These are phyloP conservation scores for Oreochromis mossambicus DNA, from an alignment of 2,797 vertebrate genomes.

Conservation along the genomic window DNA sequence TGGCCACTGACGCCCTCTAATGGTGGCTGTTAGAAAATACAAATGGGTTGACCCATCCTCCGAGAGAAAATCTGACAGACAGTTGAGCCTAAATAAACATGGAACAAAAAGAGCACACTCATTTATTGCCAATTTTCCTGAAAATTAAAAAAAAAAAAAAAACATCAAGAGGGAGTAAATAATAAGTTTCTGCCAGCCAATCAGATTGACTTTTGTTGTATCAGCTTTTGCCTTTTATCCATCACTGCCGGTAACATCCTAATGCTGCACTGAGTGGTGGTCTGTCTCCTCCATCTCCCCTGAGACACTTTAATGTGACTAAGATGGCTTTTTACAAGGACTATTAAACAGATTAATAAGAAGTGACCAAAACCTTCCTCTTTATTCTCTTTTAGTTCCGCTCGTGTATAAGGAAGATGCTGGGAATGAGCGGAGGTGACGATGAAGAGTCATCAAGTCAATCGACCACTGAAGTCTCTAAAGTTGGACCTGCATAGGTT, in stretches of 20 bases:
- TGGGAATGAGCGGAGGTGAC: constrained; percentile 70
- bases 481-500: constrained; percentile 62
- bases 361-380: not conserved
- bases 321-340: not conserved
- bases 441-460: constrained; percentile 66
- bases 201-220: not conserved
- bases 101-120: not conserved
- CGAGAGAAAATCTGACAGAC: not conserved
- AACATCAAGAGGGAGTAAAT: not conserved
- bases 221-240: not conserved
- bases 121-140: not conserved
- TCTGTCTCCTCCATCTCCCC: not conserved
- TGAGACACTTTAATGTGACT: not conserved
- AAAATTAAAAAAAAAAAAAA: not conserved
- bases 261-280: not conserved
- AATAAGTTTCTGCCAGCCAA: not conserved
- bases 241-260: not conserved
- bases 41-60: not conserved
- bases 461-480: constrained; percentile 78
- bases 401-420: constrained; percentile 69
- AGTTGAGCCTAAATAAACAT: not conserved
- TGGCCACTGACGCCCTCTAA: not conserved
- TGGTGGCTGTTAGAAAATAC: not conserved
- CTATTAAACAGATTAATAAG: not conserved
- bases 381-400: constrained; percentile 68